Percentiles rank a stretch among this genome's conserved stretches.
These are phyloP conservation scores for Lagopus muta DNA, from an alignment of 2,113 vertebrate species.

Conservation along the genomic window DNA sequence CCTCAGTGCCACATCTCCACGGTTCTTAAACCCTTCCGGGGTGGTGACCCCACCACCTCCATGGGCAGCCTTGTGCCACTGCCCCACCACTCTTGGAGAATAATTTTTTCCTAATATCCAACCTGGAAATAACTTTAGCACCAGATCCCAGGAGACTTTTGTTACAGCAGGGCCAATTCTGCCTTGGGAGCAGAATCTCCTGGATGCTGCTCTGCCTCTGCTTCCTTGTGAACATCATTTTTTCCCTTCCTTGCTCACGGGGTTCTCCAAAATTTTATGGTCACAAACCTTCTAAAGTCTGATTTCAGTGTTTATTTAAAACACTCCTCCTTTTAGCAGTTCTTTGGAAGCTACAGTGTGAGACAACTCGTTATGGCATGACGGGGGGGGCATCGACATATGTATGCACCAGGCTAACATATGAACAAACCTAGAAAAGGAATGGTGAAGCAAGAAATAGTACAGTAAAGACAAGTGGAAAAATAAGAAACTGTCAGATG, in stretches of 20 bases:
- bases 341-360: neutral
- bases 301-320: conserved; percentile 1
- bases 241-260: neutral
- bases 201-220: neutral
- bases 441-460: neutral
- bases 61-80: too few relatives aligned
- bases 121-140: neutral
- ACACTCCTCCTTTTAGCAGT: neutral
- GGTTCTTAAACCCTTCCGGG: too few relatives aligned
- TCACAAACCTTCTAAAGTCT: neutral
- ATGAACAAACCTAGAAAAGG: neutral
- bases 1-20: too few relatives aligned
- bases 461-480: neutral
- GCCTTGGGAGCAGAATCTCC: neutral
- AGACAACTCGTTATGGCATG: neutral
- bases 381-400: neutral
- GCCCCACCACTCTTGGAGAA: too few relatives aligned
- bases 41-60: too few relatives aligned
- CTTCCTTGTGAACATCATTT: neutral
- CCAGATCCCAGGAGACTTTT: neutral
- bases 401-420: neutral
- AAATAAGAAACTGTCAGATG: neutral
- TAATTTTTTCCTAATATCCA: neutral
- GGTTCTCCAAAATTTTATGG: neutral
- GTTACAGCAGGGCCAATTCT: neutral